These are phyloP conservation scores for Lordiphosa stackelbergi DNA, from an alignment of 1,140 invertebrate species.

Conservation along the genomic window DNA sequence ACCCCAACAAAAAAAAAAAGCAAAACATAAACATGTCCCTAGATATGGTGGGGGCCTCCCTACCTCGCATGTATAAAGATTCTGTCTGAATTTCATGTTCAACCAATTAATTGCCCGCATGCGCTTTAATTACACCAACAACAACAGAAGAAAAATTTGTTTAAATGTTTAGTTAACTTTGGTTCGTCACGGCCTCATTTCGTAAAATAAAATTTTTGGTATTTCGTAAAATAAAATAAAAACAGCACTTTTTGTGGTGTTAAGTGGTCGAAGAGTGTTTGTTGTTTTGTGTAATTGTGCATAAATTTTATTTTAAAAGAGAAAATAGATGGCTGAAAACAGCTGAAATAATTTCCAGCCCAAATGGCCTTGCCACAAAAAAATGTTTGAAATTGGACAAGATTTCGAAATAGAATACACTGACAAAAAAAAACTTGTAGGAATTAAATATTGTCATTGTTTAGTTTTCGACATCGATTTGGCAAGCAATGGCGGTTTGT, in stretches of 20 bases:
- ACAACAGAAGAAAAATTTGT: constrained; percentile 26
- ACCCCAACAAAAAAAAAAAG: constrained; percentile 14
- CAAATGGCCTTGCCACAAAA: constrained; percentile 39
- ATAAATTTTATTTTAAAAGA: constrained; percentile 32
- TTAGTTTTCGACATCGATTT: too few relatives aligned
- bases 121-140: constrained; percentile 63
- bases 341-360: constrained; percentile 44
- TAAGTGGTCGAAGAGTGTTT: constrained; percentile 53
- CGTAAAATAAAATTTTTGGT: constrained; percentile 45
- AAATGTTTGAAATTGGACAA: constrained; percentile 10
- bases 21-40: constrained; percentile 50
- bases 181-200: constrained; percentile 37
- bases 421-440: too few relatives aligned
- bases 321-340: constrained; percentile 35
- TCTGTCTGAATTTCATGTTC: constrained; percentile 46
- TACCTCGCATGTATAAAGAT: too few relatives aligned
- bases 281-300: constrained; percentile 52
- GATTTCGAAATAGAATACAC: constrained; percentile 19
- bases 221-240: constrained; percentile 48
- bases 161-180: constrained; percentile 57
- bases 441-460: too few relatives aligned
- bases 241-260: constrained; percentile 29
- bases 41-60: not conserved
- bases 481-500: too few relatives aligned
- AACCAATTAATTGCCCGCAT: constrained; percentile 71